Conservation (phyloP, 1,140 invertebrate genomes). For the Acyrthosiphon pisum region DNA sequence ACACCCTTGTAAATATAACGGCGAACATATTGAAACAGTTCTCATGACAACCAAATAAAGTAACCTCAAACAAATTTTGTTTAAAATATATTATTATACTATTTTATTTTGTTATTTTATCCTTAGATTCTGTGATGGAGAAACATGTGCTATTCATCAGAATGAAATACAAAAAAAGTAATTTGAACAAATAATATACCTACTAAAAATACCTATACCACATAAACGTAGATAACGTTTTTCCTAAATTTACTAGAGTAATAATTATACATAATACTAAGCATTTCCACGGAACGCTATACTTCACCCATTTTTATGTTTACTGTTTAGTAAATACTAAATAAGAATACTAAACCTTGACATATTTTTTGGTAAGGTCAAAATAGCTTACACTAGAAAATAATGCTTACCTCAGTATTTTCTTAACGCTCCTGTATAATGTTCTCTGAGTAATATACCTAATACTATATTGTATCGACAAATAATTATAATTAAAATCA, state of each 20-base stretch:
- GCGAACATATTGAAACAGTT: neutral
- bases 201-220: neutral
- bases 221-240: no score
- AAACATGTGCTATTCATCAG: neutral
- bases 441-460: neutral
- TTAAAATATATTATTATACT: neutral
- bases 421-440: neutral
- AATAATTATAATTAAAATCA: no score
- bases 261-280: neutral
- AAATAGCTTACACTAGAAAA: no score
- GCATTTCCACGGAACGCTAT: neutral
- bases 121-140: neutral
- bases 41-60: neutral
- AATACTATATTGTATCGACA: neutral
- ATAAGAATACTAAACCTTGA: neutral
- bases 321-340: neutral
- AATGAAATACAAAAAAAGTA: neutral
- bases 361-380: no score
- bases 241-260: neutral
- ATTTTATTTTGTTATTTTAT: neutral
- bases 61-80: neutral
- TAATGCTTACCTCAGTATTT: no score
- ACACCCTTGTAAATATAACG: no score
- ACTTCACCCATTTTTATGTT: neutral
- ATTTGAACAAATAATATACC: neutral